Evolutionary conservation across 2,113 vertebrate genomes (phyloP), one percentile per base, ranked within the genome.

Genomic region (Mellivora capensis): DNA sequence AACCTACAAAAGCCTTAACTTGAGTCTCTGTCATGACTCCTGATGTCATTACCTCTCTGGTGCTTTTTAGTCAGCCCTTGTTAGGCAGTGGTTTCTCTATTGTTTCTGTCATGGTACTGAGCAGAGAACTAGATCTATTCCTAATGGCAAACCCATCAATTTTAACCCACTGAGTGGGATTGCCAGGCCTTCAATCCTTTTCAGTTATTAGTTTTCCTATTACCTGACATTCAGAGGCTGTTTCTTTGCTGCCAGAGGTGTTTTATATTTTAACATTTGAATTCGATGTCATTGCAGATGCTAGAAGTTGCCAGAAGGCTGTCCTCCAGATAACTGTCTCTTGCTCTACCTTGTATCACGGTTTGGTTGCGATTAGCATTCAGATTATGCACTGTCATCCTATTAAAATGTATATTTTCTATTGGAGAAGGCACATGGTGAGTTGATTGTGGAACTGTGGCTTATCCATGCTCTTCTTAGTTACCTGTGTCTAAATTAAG

Each of bases 241-340:
- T n/a, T 91, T 94, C 84, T 96, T 95, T 95, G 80, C 37, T 92
- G 80, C 59, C 61, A 91, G 72, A 84, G 87, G 74, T 80, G 25
- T 92, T 74, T 80, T 67, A 91, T 81, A 94, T 90, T 94, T 83
- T 79, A 79, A 96, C 74, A 94, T 94, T 44, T 92, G 57, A 98
- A 92, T 98, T 93, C 87, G 80, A 96, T 95, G 93, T n/a, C 57
- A 98, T 29, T 98, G 97, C 95, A 96, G 97, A 96, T 97, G 81
- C 59, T 92, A 76, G 71, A 97, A 96, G 84, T 72, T 98, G 97
- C 98, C 97, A 98, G 90, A 97, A 97, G 96, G 93, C 94, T 97
- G 93, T 87, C 96, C 96, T 98, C 97, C 96, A 97, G 98, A 93
- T 96, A 97, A 94, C 1, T 93, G 83, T 97, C 94, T 74, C 90